Base-by-base conservation (phyloP, 2,888 invertebrate genomes). In the Noctuana brunneofusca region DNA sequence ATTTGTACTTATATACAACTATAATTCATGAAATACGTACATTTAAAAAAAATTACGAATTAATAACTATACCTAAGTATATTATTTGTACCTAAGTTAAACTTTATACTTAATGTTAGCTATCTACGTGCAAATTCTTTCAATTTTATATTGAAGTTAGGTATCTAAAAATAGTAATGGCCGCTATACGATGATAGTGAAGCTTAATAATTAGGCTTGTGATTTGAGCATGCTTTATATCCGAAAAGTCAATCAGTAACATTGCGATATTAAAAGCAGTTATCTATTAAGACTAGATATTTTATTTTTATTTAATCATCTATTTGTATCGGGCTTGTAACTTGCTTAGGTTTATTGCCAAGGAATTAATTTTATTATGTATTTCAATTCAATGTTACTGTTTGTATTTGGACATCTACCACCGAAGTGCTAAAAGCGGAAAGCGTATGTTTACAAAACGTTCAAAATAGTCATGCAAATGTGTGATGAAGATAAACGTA, bases 401-500 rank as follows among this genome's bases (percentile, higher is more conserved):
- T 41, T 43, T 41, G 32, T 38, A n/a, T 41, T 24, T 16, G 9
- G 11, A 8, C 12, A 22, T 43, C 9, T 9, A 9, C 30, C 11
- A 50, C 64, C 27, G 12, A 64, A 65, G 52, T 54, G 67, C 69
- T 14, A 22, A 35, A 71, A 68, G 72, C 70, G 58, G 68, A 63
- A 64, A 38, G 48, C 65, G n/a, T 52, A 46, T 46, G n/a, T 14
- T 11, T 20, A 38, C 22, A 27, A 52, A 65, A 67, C 65, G 65
- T 69, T 66, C 70, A 69, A 71, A 76, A 74, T 71, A 73, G 71
- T 68, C 79, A 80, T 80, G 78, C 79, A 72, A 72, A 85, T 63
- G 86, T 86, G 85, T 75, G 76, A 84, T 78, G 82, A 81, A 85
- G 69, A 72, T 73, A 68, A 77, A 91, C 91, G 89, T 91, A 90